Conservation (phyloP, 2,113 vertebrate genomes). For the Cyanocitta stelleri region DNA sequence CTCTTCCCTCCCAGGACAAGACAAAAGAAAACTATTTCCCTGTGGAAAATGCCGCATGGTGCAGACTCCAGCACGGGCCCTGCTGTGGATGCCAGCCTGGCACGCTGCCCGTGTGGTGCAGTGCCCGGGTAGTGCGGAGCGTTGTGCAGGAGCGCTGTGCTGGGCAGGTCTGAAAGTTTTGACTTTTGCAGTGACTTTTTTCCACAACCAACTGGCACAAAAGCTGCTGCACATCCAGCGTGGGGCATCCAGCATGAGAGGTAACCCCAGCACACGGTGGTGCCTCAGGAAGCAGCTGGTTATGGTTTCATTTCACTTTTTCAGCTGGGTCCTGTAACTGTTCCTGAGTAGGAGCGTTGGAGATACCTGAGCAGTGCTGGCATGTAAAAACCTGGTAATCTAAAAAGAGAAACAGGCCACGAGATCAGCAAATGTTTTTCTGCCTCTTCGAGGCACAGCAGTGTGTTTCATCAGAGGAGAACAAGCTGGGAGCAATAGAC, state of each 20-base stretch:
- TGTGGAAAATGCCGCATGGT: not conserved
- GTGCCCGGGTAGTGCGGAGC: accelerated
- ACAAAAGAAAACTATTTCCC: not conserved
- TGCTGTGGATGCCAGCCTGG: accelerated
- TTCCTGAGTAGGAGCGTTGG: accelerated
- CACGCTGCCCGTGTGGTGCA: accelerated
- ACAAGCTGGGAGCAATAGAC: slow-evolving; percentile 11
- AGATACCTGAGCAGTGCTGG: not conserved
- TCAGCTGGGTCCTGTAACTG: not conserved
- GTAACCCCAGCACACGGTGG: not conserved
- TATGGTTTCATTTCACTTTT: not conserved
- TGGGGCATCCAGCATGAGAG: not conserved
- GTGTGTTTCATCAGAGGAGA: not conserved
- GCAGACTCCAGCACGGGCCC: accelerated
- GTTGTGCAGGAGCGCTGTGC: accelerated
- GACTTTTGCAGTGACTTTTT: not conserved
- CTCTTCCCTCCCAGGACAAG: not conserved
- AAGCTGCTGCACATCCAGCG: accelerated
- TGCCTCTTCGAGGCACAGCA: not conserved
- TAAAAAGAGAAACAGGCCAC: not conserved
- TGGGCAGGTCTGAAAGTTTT: not conserved
- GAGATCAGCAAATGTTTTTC: not conserved
- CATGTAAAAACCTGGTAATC: not conserved
- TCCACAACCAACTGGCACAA: not conserved
- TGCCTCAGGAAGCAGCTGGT: accelerated